Percentiles rank a stretch among this genome's conserved stretches.
phyloP scores from a whole-genome alignment of 1,140 invertebrate genomes.

The Aphelenchoides besseyi region DNA sequence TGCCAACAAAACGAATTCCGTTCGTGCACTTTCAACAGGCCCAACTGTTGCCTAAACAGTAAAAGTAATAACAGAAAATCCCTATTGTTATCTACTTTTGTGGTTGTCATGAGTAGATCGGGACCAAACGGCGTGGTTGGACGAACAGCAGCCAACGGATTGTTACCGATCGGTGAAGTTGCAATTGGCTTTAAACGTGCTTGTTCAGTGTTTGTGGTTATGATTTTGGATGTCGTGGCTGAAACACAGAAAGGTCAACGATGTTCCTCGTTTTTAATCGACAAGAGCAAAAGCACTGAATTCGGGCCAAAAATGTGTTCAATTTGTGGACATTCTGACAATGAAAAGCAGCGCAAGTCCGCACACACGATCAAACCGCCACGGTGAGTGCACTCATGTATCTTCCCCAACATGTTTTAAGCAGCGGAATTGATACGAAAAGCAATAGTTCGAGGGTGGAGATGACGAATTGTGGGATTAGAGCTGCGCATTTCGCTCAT shows the following conservation, averaged over 20 bases:
- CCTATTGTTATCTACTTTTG: slow-evolving; percentile 1
- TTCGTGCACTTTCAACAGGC: slow-evolving; percentile 43
- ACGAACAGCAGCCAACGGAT: slow-evolving; percentile 35
- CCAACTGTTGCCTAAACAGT: slow-evolving; percentile 23
- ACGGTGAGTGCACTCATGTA: too few species aligned
- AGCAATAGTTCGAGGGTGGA: too few species aligned
- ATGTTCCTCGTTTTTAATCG: neutral
- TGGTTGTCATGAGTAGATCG: slow-evolving; percentile 20
- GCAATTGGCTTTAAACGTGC: slow-evolving; percentile 23
- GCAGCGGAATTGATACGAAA: too few species aligned
- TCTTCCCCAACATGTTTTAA: too few species aligned
- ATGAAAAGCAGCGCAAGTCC: too few species aligned
- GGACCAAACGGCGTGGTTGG: slow-evolving; percentile 23
- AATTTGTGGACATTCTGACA: too few species aligned
- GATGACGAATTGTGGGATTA: too few species aligned
- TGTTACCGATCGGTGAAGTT: slow-evolving; percentile 47
- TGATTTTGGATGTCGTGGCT: neutral
- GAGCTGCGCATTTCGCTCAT: too few species aligned
- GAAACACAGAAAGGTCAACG: slow-evolving; percentile 13
- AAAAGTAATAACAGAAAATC: slow-evolving; percentile 6
- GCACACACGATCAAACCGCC: too few species aligned
- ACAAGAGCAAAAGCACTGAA: too few species aligned
- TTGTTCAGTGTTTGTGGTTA: neutral
- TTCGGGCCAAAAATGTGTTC: too few species aligned
- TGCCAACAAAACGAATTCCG: slow-evolving; percentile 37